Evolutionary conservation across 2,888 invertebrate species (phyloP), one percentile per base, ranked within the genome.

Genomic region (Halictus ligatus): DNA sequence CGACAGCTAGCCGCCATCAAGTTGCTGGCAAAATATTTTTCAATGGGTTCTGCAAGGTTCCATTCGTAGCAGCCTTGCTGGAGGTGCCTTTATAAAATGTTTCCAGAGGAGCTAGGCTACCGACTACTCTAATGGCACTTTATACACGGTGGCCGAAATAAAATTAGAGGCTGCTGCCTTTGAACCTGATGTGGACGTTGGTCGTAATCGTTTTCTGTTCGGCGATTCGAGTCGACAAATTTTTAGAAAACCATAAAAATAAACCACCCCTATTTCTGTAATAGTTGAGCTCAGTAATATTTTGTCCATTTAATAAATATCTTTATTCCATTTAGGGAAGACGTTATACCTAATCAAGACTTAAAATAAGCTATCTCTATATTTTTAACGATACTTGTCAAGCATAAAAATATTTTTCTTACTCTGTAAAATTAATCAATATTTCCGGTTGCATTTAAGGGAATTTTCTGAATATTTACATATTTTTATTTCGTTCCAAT

Each of bases 111-210:
- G 21, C 29, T 35, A 67, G 7, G 7, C 67, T 8, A 29, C 67
- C 35, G 67, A 35, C 67, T 21, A 67, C 67, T 35, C 67, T 67
- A 67, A 67, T 67, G 67, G 35, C 35, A 67, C 67, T 67, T 67
- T 67, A 67, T 35, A 67, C 67, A 29, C 64, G 64, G 64, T 64
- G 67, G 67, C 35, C 35, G 35, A 67, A 67, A 67, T 67, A 67
- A 67, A 67, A 35, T 67, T 29, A 29, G 18, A 67, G 29, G 35
- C 67, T 18, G 29, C 8, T 67, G 29, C 35, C 67, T 67, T 67
- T 67, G 67, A 35, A 18, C 29, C 18, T 15, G 29, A 18, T 0
- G 18, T 18, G 18, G 67, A 18, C 67, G 35, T 21, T 29, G 8
- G 15, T 35, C 35, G 18, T 35, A 8, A 29, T 67, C 8, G 35